Percentiles rank a stretch among this genome's conserved stretches.
Conservation (phyloP, 2,888 invertebrate genomes). For the Nudaria mundana region DNA sequence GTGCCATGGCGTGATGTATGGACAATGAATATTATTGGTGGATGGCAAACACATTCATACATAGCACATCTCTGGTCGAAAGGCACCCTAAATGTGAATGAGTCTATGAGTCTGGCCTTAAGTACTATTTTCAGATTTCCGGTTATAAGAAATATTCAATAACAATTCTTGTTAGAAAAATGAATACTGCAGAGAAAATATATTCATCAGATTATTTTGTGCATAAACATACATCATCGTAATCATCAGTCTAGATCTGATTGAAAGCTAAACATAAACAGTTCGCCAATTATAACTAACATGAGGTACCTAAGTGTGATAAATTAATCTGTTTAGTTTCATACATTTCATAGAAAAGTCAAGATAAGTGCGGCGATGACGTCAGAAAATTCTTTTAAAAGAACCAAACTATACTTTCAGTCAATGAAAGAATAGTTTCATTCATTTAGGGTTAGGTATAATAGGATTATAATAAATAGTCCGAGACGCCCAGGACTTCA, state of each 20-base stretch:
- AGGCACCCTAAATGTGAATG: too few species aligned
- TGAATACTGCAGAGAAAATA: neutral
- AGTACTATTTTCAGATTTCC: neutral
- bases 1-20: too few species aligned
- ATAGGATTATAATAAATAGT: too few species aligned
- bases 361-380: constrained; percentile 11
- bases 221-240: constrained; percentile 15
- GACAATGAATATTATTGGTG: too few species aligned
- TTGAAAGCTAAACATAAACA: constrained; percentile 45
- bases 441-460: too few species aligned
- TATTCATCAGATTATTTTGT: constrained; percentile 4
- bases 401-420: too few species aligned
- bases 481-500: too few species aligned
- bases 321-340: constrained; percentile 43
- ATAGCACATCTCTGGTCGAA: too few species aligned
- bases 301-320: constrained; percentile 24
- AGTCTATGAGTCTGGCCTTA: too few species aligned
- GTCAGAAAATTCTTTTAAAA: constrained; percentile 24
- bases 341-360: constrained; percentile 14
- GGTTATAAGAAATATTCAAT: neutral
- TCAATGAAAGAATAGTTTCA: too few species aligned
- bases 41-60: too few species aligned
- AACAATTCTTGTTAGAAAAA: too few species aligned
- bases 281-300: constrained; percentile 44
- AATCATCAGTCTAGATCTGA: constrained; percentile 27